phyloP scores from a whole-genome alignment of 2,113 vertebrate species.

The Cryptomyrus ogoouensis region DNA sequence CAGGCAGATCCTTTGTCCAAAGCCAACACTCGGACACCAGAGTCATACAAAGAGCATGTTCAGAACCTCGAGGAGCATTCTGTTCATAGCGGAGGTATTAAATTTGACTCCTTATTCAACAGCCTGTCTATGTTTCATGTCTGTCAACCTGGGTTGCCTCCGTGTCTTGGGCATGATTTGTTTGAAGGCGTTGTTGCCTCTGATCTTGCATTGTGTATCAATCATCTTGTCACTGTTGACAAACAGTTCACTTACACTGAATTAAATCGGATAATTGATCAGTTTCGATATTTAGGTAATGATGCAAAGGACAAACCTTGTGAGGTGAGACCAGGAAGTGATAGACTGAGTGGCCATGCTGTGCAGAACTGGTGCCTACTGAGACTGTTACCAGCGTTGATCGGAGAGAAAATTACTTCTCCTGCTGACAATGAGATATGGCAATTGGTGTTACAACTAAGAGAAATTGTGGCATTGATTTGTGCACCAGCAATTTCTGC shows the following conservation, averaged over 20 bases:
- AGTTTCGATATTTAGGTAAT: constrained; percentile 9
- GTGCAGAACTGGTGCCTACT: constrained; percentile 33
- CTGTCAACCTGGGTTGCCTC: constrained; percentile 23
- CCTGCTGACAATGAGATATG: constrained; percentile 19
- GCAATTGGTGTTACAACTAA: constrained; percentile 23
- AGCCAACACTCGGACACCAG: background rate
- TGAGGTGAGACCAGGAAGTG: constrained; percentile 8
- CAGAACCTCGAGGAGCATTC: background rate
- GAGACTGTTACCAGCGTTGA: constrained; percentile 24
- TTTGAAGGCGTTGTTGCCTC: background rate
- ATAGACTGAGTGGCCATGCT: constrained; percentile 18
- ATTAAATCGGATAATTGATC: constrained; percentile 16
- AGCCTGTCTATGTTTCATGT: constrained; percentile 21
- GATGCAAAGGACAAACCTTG: constrained; percentile 20
- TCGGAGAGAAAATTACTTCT: constrained; percentile 25
- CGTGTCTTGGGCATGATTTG: background rate
- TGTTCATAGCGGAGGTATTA: constrained; percentile 6
- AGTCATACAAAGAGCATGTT: background rate
- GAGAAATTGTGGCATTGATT: constrained; percentile 21
- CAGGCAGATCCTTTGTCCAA: background rate
- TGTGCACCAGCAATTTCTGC: constrained; percentile 21
- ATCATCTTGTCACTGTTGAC: constrained; percentile 10
- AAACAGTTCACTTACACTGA: constrained; percentile 19
- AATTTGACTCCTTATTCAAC: constrained; percentile 26
- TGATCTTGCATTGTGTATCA: constrained; percentile 10